Conservation (phyloP, 2,797 vertebrate genomes). For the Acestrorhynchus altus region DNA sequence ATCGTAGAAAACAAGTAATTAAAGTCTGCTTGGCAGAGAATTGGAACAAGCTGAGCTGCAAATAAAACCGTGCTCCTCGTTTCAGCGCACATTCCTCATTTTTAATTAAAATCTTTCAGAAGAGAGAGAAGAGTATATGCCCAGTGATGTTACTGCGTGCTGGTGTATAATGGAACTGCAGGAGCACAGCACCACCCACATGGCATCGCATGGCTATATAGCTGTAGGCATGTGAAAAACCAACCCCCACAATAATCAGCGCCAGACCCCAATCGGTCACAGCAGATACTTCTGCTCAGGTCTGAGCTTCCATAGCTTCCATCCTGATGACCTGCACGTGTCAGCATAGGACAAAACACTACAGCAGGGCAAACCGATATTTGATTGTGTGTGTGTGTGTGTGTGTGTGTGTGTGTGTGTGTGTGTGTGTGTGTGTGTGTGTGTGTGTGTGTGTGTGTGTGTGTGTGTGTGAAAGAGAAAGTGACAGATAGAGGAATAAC, state of each 20-base stretch:
- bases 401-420: not conserved
- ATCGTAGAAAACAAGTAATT: conserved; percentile 11
- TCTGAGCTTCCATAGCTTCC: conserved; percentile 7
- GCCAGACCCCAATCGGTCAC: not conserved
- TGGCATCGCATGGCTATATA: not conserved
- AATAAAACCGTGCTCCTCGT: not conserved
- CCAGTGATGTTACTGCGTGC: not conserved
- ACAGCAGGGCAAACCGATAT: not conserved
- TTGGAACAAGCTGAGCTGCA: conserved; percentile 4
- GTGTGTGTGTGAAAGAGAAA: not conserved
- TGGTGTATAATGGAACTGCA: not conserved
- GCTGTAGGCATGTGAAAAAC: not conserved
- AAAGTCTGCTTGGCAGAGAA: conserved; percentile 19
- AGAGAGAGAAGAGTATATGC: not conserved
- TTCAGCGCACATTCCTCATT: not conserved
- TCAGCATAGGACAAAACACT: conserved; percentile 35
- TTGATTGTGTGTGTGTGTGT: not conserved
- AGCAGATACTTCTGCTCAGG: not conserved
- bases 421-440: not conserved
- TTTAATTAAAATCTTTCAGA: not conserved
- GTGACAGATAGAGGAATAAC: conserved; percentile 7
- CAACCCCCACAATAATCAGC: conserved; percentile 1
- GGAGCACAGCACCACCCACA: conserved; percentile 13
- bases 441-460: not conserved
- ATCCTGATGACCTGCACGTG: conserved; percentile 13